Evolutionary conservation across 2,113 vertebrate species (phyloP).

Genomic region (Sclerurus mexicanus): DNA sequence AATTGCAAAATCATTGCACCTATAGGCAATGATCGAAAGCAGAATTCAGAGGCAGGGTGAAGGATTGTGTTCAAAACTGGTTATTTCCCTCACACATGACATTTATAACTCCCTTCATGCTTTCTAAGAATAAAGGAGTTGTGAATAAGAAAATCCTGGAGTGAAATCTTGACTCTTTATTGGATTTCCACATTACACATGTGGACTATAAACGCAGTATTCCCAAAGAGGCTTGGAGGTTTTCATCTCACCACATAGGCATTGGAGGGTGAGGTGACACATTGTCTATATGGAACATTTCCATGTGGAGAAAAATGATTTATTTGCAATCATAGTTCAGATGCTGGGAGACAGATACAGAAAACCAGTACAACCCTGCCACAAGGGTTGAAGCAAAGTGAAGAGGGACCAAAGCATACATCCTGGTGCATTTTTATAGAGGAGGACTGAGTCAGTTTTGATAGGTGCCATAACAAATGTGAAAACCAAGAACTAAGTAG

Average conservation of each 20-base stretch:
- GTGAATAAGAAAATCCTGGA: background rate
- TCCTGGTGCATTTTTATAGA: background rate
- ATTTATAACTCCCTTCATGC: background rate
- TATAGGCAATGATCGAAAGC: rapidly evolving
- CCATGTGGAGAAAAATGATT: rapidly evolving
- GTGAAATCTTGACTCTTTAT: background rate
- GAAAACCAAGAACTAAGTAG: background rate
- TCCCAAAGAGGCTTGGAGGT: background rate
- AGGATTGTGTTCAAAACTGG: background rate
- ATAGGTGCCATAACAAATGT: background rate
- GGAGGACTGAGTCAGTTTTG: background rate
- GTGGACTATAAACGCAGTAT: background rate
- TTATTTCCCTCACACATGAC: background rate
- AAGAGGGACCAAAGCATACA: background rate
- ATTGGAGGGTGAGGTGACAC: rapidly evolving
- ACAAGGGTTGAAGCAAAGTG: background rate
- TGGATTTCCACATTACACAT: background rate
- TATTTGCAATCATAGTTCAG: background rate
- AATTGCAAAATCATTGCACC: background rate
- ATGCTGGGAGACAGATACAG: background rate
- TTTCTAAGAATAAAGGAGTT: background rate
- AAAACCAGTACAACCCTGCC: background rate
- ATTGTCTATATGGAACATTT: background rate
- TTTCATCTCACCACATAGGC: rapidly evolving
- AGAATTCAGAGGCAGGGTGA: background rate